Percentiles rank a stretch among this genome's conserved stretches.
These are phyloP conservation scores for Scaptomyza reducta DNA, from an alignment of 2,888 invertebrate genomes.

Conservation along the genomic window DNA sequence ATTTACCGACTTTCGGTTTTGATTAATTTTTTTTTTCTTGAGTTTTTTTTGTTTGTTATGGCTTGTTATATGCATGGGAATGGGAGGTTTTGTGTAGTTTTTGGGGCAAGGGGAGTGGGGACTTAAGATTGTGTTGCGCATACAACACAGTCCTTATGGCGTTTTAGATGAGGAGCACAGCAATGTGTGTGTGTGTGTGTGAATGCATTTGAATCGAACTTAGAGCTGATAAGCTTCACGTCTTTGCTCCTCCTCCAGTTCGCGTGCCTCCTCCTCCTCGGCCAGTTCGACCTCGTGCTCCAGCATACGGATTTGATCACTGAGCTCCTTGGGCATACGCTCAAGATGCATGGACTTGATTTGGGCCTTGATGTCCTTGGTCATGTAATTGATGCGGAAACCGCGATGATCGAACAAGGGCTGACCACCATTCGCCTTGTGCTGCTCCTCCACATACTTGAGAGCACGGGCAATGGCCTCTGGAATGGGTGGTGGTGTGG, in stretches of 20 bases:
- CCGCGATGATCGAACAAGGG: slow-evolving; percentile 81
- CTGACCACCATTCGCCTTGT: slow-evolving; percentile 77
- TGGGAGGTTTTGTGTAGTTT: slow-evolving; percentile 35
- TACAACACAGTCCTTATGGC: slow-evolving; percentile 35
- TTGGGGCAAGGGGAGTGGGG: slow-evolving; percentile 17
- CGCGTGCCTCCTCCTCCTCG: slow-evolving; percentile 64
- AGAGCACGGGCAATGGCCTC: slow-evolving; percentile 89
- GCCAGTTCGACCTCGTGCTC: slow-evolving; percentile 76
- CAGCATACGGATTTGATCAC: slow-evolving; percentile 67
- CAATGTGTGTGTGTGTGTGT: slow-evolving; percentile 14
- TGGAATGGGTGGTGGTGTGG: slow-evolving; percentile 90
- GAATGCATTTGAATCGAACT: not conserved
- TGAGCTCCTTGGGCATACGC: slow-evolving; percentile 72
- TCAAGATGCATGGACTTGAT: slow-evolving; percentile 72
- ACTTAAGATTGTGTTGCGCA: slow-evolving; percentile 19
- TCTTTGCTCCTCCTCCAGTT: slow-evolving; percentile 28
- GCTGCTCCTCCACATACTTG: slow-evolving; percentile 87
- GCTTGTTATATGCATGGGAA: slow-evolving; percentile 74
- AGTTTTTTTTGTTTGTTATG: slow-evolving; percentile 52
- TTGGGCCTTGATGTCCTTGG: slow-evolving; percentile 74
- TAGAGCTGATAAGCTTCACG: slow-evolving; percentile 9
- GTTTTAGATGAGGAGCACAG: slow-evolving; percentile 44
- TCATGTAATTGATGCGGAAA: slow-evolving; percentile 81
- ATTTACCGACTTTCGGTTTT: slow-evolving; percentile 2
- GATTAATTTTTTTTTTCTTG: slow-evolving; percentile 28